Evolutionary conservation across 2,888 invertebrate genomes (phyloP), one percentile per base, ranked within the genome.

Genomic region (Drosophila mimica): DNA sequence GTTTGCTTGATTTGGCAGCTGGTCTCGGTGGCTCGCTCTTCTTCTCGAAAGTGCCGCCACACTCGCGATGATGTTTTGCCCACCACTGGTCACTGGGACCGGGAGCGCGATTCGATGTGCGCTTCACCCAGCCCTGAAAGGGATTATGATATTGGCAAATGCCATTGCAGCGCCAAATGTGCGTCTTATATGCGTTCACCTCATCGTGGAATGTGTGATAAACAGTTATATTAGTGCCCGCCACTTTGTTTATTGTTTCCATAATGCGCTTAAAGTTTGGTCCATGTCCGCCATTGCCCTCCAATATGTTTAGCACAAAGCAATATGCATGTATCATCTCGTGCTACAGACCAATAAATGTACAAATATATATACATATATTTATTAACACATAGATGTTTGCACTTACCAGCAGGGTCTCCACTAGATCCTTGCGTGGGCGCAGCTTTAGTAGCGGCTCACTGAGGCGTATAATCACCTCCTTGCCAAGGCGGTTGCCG

Each of bases 271-370:
- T 95, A 92, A 99, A 99, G 91, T 97, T 96, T 0, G 98, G 98
- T 0, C 99, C 99, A 93, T 99, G 99, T 0, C 97, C 99, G 92
- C 98, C 97, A 83, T 98, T 95, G 89, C 99, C 98, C 88, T 95
- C 94, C 84, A 97, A 96, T 81, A 96, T 96, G 78, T 96, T 94
- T 0, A 97, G 96, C 0, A 99, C 95, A 93, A 99, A 99, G 72
- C 99, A 95, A 92, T 95, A 99, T 0, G 99, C 99, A 93, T 99
- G 99, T 76, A 99, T 99, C 99, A 99, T 99, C 94, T 99, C 99
- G 93, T 99, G 99, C 94, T 96, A 59, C 15, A 59, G 28, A 20
- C 34, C n/a, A 57, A 59, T 48, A 9, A 1, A 8, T 17, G 34
- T 20, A 15, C 4, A 20, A 25, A 48, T 34, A 53, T 25, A 9